phyloP scores from a whole-genome alignment of 2,113 vertebrate genomes.

The Entomyzon cyanotis region DNA sequence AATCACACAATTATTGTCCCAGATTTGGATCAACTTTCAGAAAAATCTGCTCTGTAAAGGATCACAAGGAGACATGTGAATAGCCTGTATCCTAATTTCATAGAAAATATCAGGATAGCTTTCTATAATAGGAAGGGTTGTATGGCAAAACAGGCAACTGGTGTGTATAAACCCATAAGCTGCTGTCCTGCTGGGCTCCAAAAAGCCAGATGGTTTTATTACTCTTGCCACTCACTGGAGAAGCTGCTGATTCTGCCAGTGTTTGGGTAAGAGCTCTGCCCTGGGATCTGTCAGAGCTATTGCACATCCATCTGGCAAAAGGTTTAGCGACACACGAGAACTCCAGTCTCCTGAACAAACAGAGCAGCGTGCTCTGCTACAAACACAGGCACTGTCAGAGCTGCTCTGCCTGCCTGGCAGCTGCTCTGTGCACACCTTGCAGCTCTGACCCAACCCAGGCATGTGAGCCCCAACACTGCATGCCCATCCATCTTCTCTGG shows the following conservation, averaged over 20 bases:
- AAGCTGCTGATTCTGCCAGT: background rate
- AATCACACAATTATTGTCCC: background rate
- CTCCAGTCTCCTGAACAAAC: background rate
- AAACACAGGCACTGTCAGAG: background rate
- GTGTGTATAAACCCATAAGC: background rate
- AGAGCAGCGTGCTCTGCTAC: background rate
- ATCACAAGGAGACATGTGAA: background rate
- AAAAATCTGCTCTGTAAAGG: background rate
- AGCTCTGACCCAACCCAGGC: rapidly evolving
- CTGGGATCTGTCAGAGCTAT: background rate
- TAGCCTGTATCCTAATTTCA: background rate
- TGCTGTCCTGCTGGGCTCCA: background rate
- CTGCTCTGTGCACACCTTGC: background rate
- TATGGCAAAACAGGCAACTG: background rate
- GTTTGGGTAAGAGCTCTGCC: constrained; percentile 33
- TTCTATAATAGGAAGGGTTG: background rate
- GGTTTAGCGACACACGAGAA: background rate
- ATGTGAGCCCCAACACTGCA: rapidly evolving
- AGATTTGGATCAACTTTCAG: background rate
- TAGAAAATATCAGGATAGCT: background rate
- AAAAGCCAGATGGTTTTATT: constrained; percentile 28
- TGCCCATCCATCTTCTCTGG: background rate
- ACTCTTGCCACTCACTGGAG: background rate
- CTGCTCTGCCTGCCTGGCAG: background rate
- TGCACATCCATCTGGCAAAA: constrained; percentile 23